Evolutionary conservation across 2,113 vertebrate genomes (phyloP).

Genomic region (Burhinus bistriatus): DNA sequence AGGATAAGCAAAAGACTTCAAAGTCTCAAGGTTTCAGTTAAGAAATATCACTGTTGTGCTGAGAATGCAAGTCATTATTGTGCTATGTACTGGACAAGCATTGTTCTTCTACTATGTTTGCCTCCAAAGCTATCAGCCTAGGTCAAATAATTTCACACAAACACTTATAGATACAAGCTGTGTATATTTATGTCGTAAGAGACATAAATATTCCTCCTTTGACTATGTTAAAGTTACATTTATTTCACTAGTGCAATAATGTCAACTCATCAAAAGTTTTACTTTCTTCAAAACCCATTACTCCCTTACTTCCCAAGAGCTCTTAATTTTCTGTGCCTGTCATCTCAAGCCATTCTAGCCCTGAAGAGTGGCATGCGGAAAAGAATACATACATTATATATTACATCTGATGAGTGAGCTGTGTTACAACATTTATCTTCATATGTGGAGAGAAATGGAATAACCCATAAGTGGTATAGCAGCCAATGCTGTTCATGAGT

Average conservation of each 20-base stretch:
- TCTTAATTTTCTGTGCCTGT: slow-evolving; percentile 28
- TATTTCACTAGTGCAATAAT: background rate
- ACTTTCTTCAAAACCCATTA: background rate
- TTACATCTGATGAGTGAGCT: slow-evolving; percentile 4
- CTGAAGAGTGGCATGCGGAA: background rate
- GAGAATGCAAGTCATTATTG: background rate
- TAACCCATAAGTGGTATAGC: background rate
- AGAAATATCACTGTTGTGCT: background rate
- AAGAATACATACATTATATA: background rate
- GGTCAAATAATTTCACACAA: background rate
- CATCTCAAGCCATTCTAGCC: background rate
- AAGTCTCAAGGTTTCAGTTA: background rate
- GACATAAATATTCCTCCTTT: background rate
- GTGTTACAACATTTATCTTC: slow-evolving; percentile 20
- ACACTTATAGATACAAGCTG: background rate
- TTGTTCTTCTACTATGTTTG: background rate
- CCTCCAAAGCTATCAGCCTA: background rate
- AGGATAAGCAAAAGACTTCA: background rate
- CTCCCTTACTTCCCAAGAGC: background rate
- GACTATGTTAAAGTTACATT: background rate
- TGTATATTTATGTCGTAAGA: background rate
- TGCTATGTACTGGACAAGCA: background rate
- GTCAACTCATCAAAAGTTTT: background rate
- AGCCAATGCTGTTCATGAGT: background rate
- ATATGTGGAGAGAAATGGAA: background rate